Evolutionary conservation across 2,888 invertebrate genomes (phyloP).

Genomic region (Nymphalis c-album): DNA sequence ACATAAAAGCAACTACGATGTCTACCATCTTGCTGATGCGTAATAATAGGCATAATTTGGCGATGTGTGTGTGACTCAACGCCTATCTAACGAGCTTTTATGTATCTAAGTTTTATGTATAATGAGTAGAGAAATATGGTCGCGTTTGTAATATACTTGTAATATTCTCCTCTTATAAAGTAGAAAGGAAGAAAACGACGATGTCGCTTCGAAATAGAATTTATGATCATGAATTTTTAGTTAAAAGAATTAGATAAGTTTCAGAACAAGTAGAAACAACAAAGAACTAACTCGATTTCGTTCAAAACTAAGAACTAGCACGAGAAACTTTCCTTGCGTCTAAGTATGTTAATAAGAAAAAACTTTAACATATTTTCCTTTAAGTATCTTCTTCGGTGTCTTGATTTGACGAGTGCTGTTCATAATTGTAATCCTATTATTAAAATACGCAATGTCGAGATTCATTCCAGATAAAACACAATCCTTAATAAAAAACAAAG

Average conservation of each 20-base stretch:
- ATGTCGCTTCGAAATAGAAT: not conserved
- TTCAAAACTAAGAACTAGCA: slow-evolving; percentile 7
- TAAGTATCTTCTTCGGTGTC: not conserved
- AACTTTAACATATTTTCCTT: slow-evolving; percentile 13
- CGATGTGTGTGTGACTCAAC: too few species aligned
- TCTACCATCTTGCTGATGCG: too few species aligned
- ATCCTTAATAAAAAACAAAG: too few species aligned
- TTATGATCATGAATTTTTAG: slow-evolving; percentile 1
- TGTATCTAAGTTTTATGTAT: not conserved
- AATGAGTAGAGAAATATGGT: not conserved
- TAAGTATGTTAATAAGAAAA: slow-evolving; percentile 26
- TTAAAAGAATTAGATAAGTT: slow-evolving; percentile 14
- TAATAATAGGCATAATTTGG: too few species aligned
- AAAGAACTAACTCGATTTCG: slow-evolving; percentile 31
- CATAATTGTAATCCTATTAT: too few species aligned
- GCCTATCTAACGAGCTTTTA: too few species aligned
- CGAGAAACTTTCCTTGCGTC: slow-evolving; percentile 6
- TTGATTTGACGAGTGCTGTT: not conserved
- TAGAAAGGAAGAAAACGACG: not conserved
- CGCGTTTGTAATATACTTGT: not conserved
- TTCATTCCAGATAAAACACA: too few species aligned
- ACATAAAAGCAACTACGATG: too few species aligned
- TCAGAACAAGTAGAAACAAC: slow-evolving; percentile 18
- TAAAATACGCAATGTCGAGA: too few species aligned
- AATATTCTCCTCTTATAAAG: not conserved